Evolutionary conservation across 2,113 vertebrate species (phyloP), one percentile per base, ranked within the genome.

Genomic region (Petromus typicus): DNA sequence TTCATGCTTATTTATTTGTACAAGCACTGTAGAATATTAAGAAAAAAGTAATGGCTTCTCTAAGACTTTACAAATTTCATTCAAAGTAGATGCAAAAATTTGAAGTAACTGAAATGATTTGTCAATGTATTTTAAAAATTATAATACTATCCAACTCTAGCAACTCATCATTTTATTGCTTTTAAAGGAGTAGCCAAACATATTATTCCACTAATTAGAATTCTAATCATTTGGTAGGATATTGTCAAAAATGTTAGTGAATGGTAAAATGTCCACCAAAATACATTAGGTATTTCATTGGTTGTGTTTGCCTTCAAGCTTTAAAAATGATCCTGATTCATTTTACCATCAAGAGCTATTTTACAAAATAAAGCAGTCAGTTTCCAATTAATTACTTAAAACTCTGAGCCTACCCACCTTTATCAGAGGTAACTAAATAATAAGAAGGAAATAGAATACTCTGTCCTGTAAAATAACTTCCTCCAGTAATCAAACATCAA

Each of bases 261-360:
- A 63, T 59, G 32, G 80, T 95, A 80, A 89, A 51, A 80, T 90
- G 4, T 64, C 34, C 75, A 32, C 27, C 71, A 90, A 95, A 86
- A 59, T 86, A 66, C 20, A 73, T 57, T 37, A 75, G 34, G 3
- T 56, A 64, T 25, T 80, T 89, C 27, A 63, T 7, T 95, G 23
- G 12, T 4, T 71, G 69, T 71, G 69, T 71, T n/a, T n/a, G n/a
- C 69, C 23, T 71, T 71, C 37, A 71, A 84, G 63, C 32, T 80
- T 89, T 57, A 64, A 88, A 91, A 84, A 13, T 12, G 48, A 64
- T 25, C 51, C 25, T 54, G 43, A 61, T 34, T 69, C 13, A 57
- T 71, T 69, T 27, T 73, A 23, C 51, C 61, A 45, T 64, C 56
- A 73, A 61, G 64, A 54, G 30, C 30, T 57, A 43, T 66, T 43